Conservation (phyloP, 2,113 vertebrate genomes). For the Tragelaphus buxtoni region DNA sequence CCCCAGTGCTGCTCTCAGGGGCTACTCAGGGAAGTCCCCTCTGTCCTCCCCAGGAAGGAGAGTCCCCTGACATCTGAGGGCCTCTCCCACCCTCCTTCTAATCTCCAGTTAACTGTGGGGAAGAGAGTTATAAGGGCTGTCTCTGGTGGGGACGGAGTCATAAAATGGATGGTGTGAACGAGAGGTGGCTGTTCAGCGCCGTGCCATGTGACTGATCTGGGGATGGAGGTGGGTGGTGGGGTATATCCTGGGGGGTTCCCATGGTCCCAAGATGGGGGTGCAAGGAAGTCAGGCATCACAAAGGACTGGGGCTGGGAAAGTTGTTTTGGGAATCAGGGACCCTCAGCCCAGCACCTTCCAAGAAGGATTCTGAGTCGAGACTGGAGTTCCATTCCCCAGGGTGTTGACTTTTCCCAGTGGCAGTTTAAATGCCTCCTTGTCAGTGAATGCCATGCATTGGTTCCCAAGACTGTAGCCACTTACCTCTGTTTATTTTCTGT, state of each 20-base stretch:
- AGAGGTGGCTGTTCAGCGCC: background rate
- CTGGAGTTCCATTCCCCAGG: background rate
- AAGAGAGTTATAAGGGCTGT: background rate
- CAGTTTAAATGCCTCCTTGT: background rate
- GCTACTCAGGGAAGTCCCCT: background rate
- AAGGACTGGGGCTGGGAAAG: background rate
- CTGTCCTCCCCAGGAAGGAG: background rate
- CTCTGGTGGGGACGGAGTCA: background rate
- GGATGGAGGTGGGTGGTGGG: fast-evolving
- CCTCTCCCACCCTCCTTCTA: background rate
- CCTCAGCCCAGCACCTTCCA: background rate
- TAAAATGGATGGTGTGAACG: fast-evolving
- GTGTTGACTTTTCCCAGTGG: background rate
- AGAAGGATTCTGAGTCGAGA: background rate
- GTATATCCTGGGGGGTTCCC: background rate
- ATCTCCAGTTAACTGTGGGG: background rate
- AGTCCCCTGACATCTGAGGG: fast-evolving
- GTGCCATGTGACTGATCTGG: fast-evolving
- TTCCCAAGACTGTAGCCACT: background rate
- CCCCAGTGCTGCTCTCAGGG: background rate
- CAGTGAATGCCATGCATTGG: conserved; percentile 43
- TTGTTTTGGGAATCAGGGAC: background rate
- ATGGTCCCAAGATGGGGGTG: background rate
- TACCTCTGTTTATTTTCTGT: conserved; percentile 25
- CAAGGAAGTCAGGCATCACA: fast-evolving